phyloP scores from a whole-genome alignment of 2,113 vertebrate genomes.

The Meriones unguiculatus region DNA sequence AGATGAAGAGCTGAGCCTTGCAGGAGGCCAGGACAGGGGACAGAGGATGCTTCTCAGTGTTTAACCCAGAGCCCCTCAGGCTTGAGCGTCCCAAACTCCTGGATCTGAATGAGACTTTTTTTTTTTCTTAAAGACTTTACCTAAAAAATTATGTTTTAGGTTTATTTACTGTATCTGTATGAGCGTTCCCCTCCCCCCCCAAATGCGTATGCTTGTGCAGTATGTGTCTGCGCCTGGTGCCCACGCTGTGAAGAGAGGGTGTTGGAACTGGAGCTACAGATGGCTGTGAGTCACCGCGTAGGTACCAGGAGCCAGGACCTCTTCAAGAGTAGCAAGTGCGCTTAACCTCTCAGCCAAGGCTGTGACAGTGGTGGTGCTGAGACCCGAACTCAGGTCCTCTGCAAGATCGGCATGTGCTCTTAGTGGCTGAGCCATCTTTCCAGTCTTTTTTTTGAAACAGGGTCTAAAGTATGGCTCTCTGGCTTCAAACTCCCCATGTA shows the following conservation, averaged over 20 bases:
- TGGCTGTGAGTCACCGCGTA: background rate
- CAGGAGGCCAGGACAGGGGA: too few species aligned
- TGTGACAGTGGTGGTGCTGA: too few species aligned
- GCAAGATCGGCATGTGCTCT: too few species aligned
- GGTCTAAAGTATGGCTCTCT: background rate
- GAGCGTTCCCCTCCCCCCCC: too few species aligned
- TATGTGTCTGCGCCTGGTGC: too few species aligned
- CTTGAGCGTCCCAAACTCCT: background rate
- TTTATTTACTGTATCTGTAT: background rate
- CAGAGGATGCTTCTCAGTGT: fast-evolving
- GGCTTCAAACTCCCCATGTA: too few species aligned
- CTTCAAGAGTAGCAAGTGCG: background rate
- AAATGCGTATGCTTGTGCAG: background rate
- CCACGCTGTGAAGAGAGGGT: background rate
- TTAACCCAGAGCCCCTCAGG: background rate
- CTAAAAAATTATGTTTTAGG: background rate
- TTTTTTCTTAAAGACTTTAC: background rate
- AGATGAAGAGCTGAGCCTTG: background rate
- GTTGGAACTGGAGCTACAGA: background rate
- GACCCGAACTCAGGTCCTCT: background rate
- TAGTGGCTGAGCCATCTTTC: background rate
- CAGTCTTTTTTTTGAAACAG: background rate
- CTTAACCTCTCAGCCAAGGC: background rate
- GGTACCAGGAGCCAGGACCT: background rate
- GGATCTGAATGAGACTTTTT: background rate